Evolutionary conservation across 2,797 vertebrate genomes (phyloP).

Genomic region (Sebastes ruberrimus): DNA sequence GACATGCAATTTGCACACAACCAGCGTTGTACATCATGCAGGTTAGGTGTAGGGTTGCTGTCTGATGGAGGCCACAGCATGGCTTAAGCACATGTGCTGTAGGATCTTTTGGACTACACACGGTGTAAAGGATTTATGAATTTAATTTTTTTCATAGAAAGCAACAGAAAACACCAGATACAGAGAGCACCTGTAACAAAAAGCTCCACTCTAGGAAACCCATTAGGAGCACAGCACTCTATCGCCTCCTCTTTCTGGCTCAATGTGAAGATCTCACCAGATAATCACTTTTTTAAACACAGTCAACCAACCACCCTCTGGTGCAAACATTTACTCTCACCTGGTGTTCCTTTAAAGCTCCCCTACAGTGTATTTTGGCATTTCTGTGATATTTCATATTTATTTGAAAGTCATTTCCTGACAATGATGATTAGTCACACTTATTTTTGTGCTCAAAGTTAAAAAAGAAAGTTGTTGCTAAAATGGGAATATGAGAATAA

Average conservation of each 20-base stretch:
- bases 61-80: background rate
- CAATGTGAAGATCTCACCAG: background rate
- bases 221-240: background rate
- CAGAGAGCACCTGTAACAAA: background rate
- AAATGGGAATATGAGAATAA: too few relatives aligned
- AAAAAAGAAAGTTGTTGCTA: too few relatives aligned
- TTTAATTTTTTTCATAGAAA: background rate
- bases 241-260: background rate
- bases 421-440: too few relatives aligned
- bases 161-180: background rate
- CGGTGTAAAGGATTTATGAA: background rate
- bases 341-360: background rate
- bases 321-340: background rate
- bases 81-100: background rate
- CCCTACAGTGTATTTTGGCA: too few relatives aligned
- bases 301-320: background rate
- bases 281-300: conserved; percentile 1
- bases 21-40: background rate
- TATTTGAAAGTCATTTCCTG: too few relatives aligned
- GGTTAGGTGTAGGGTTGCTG: background rate
- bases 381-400: too few relatives aligned
- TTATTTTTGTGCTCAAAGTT: too few relatives aligned
- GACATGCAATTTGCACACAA: background rate
- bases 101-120: background rate
- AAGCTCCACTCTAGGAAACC: background rate